Conservation (phyloP, 2,888 invertebrate species). For the Calliphora vomitoria region DNA sequence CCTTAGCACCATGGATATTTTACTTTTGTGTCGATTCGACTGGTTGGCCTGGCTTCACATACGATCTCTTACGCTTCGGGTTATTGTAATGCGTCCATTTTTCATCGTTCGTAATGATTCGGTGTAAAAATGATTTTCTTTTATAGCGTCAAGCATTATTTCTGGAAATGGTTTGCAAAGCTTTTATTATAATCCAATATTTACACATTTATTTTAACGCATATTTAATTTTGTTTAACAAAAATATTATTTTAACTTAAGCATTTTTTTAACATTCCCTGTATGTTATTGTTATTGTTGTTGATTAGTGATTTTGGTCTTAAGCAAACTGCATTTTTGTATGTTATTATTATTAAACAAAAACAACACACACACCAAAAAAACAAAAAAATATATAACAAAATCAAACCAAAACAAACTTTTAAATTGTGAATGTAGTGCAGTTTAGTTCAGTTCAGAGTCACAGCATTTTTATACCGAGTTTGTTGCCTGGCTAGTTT, state of each 20-base stretch:
- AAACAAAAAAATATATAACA: conserved; percentile 18
- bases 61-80: too few relatives aligned
- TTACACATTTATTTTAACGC: neutral
- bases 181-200: neutral
- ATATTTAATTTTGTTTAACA: conserved; percentile 2
- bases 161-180: too few relatives aligned
- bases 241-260: conserved; percentile 22
- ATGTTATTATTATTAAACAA: conserved; percentile 29
- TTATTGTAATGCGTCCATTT: too few relatives aligned
- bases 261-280: conserved; percentile 55
- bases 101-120: too few relatives aligned
- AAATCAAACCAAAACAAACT: conserved; percentile 46
- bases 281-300: conserved; percentile 37
- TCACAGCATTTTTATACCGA: conserved; percentile 29
- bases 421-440: conserved; percentile 62
- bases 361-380: conserved; percentile 7
- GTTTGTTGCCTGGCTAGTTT: conserved; percentile 34
- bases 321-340: conserved; percentile 61
- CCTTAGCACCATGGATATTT: too few relatives aligned
- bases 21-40: too few relatives aligned
- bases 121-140: too few relatives aligned
- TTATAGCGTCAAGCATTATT: too few relatives aligned
- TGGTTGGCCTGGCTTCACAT: too few relatives aligned
- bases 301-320: conserved; percentile 23
- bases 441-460: conserved; percentile 42